These are phyloP conservation scores for Caenorhabditis sinica DNA, from an alignment of 2,888 invertebrate genomes.

Conservation along the genomic window DNA sequence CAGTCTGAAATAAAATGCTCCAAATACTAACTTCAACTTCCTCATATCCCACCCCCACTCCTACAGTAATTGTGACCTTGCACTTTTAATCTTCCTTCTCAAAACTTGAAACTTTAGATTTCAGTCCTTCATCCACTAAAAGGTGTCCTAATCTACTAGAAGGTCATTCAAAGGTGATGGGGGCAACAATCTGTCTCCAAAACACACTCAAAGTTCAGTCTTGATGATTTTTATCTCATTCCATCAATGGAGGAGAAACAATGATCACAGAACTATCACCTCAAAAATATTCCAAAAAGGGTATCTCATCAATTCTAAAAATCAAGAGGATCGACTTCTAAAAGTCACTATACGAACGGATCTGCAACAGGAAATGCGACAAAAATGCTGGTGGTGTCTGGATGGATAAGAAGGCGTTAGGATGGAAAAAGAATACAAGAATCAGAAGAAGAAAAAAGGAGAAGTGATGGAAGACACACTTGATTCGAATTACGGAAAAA, in stretches of 20 bases:
- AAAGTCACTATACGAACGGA: constrained; percentile 14
- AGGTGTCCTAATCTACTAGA: constrained; percentile 4
- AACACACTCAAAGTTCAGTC: constrained; percentile 4
- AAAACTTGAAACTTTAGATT: neutral
- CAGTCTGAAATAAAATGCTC: no score
- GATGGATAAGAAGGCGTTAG: constrained; percentile 15
- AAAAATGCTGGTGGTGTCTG: constrained; percentile 21
- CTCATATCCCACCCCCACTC: no score
- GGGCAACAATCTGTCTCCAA: neutral
- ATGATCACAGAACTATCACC: constrained; percentile 28
- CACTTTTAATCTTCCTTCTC: neutral
- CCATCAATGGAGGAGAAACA: neutral
- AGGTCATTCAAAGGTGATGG: constrained; percentile 1
- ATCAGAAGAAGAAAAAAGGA: no score
- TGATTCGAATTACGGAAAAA: constrained; percentile 43
- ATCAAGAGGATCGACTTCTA: no score
- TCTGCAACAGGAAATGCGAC: neutral
- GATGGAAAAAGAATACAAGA: neutral
- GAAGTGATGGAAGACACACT: constrained; percentile 33
- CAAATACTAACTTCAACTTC: no score
- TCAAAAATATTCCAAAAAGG: neutral
- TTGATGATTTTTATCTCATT: no score
- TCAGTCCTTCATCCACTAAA: neutral
- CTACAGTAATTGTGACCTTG: neutral
- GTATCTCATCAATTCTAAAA: no score